phyloP scores from a whole-genome alignment of 2,797 vertebrate genomes.

The Emys orbicularis region DNA sequence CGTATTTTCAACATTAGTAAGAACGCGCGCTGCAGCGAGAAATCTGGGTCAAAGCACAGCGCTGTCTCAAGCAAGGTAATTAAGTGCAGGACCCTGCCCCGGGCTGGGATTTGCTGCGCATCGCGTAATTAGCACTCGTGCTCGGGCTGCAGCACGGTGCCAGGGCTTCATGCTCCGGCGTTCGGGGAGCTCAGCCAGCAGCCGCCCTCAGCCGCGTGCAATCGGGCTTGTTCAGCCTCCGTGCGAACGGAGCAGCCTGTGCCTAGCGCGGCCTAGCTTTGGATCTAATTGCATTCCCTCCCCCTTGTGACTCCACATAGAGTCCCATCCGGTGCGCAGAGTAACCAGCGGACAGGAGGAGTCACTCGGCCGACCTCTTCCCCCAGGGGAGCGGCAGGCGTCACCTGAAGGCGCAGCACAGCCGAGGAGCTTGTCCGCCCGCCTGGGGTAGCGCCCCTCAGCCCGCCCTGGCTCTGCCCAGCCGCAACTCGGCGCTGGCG shows the following conservation, averaged over 20 bases:
- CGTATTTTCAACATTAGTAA: slow-evolving; percentile 26
- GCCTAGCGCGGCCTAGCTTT: too few species aligned
- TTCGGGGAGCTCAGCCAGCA: neutral
- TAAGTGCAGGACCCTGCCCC: neutral
- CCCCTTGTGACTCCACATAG: too few species aligned
- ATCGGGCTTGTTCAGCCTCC: neutral
- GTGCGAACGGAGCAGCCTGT: too few species aligned
- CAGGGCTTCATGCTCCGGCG: too few species aligned
- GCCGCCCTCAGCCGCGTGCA: too few species aligned
- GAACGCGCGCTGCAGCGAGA: slow-evolving; percentile 17
- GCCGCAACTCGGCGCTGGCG: neutral
- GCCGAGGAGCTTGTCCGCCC: rapidly evolving
- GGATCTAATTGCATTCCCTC: too few species aligned
- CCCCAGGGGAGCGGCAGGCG: too few species aligned
- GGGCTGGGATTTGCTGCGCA: neutral
- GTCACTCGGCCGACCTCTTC: too few species aligned
- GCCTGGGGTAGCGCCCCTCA: neutral
- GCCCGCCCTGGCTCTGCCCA: neutral
- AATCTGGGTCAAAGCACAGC: neutral
- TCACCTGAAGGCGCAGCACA: too few species aligned
- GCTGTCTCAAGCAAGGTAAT: neutral
- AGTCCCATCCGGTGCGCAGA: too few species aligned
- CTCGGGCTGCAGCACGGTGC: neutral
- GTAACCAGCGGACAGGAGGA: too few species aligned
- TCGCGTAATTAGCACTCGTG: neutral